phyloP scores from a whole-genome alignment of 2,797 vertebrate species.

The Columba guinea region DNA sequence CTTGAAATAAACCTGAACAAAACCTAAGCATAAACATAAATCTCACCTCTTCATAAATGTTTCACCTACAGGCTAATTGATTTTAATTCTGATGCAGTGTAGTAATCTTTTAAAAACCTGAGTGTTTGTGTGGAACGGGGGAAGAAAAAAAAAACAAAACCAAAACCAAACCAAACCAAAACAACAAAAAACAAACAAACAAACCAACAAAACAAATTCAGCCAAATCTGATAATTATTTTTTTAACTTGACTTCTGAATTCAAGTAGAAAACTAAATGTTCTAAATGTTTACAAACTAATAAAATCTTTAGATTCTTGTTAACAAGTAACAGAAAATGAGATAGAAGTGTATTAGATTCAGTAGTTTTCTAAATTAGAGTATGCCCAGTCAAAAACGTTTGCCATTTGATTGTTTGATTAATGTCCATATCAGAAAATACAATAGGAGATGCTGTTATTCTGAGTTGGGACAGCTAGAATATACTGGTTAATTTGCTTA shows the following conservation, averaged over 20 bases:
- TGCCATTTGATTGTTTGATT: background rate
- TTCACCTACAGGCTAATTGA: background rate
- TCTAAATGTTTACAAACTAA: background rate
- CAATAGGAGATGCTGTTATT: background rate
- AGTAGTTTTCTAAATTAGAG: background rate
- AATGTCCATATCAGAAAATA: background rate
- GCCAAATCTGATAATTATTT: background rate
- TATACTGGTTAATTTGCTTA: background rate
- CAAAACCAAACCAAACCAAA: background rate
- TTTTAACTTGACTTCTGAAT: background rate
- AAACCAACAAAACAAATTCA: background rate
- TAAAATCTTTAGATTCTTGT: background rate
- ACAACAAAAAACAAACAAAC: rapidly evolving
- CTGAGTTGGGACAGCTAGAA: background rate
- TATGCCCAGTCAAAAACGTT: background rate
- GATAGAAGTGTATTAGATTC: background rate
- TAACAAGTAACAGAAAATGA: background rate
- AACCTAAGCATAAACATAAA: background rate
- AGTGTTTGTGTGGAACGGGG: background rate
- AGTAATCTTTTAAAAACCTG: background rate
- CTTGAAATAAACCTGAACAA: background rate
- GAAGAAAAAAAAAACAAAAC: no score
- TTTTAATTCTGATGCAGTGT: background rate
- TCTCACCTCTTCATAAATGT: background rate
- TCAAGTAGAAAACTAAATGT: background rate